Conservation (phyloP, 2,113 vertebrate species). For the Antigone vipio region DNA sequence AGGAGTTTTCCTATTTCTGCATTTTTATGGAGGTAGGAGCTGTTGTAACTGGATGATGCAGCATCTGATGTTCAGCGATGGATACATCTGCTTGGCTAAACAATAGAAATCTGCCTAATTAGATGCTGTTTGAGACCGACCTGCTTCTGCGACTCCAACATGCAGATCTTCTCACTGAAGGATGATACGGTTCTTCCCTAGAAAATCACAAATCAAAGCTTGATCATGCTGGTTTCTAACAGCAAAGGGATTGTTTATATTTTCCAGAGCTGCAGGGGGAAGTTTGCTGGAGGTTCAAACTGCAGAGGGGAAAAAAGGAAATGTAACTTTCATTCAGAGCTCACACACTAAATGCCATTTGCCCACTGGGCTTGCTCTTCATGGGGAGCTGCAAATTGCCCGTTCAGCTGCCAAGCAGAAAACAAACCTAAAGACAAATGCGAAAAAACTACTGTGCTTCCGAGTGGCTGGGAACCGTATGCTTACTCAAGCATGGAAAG, state of each 20-base stretch:
- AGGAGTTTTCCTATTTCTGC: neutral
- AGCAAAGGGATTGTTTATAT: constrained; percentile 15
- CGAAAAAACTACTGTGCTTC: neutral
- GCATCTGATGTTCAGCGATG: neutral
- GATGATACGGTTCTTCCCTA: neutral
- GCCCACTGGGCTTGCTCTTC: constrained; percentile 21
- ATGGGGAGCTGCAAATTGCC: constrained; percentile 7
- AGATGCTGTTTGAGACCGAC: neutral
- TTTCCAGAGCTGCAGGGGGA: constrained; percentile 41
- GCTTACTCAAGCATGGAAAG: neutral
- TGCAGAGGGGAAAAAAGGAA: neutral
- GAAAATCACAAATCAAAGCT: constrained; percentile 52
- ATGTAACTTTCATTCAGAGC: constrained; percentile 21
- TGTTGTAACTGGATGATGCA: neutral
- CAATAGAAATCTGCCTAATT: constrained; percentile 49
- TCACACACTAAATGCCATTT: constrained; percentile 4
- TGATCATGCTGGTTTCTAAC: neutral
- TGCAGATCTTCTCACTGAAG: neutral
- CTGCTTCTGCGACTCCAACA: constrained; percentile 8
- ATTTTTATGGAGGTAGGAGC: neutral
- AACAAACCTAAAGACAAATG: neutral
- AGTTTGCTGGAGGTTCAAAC: constrained; percentile 10
- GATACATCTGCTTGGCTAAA: constrained; percentile 28
- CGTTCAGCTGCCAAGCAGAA: constrained; percentile 22
- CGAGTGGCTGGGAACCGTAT: neutral